A percentile compares a stretch with the other conserved stretches of the same genome.
These are phyloP conservation scores for Benitochromis conjunctus DNA, from an alignment of 2,113 vertebrate species.

Conservation along the genomic window DNA sequence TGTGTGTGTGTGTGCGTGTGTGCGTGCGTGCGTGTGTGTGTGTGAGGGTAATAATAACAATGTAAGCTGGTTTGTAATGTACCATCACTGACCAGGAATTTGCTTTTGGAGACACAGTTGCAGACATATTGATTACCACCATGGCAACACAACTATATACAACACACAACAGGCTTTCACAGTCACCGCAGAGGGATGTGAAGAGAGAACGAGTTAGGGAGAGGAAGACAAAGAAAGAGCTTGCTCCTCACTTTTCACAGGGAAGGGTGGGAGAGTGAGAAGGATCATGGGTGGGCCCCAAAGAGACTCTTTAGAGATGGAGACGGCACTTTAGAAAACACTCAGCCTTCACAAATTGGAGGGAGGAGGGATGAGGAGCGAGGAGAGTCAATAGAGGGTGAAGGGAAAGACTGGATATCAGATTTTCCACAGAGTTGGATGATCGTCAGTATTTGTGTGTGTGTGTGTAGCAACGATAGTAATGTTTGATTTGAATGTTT, in stretches of 20 bases:
- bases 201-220: not conserved
- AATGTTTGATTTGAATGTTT: slow-evolving; percentile 45
- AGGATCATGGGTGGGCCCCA: slow-evolving; percentile 56
- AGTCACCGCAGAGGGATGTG: not conserved
- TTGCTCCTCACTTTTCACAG: slow-evolving; percentile 46
- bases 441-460: not conserved
- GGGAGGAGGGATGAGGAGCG: slow-evolving; percentile 11
- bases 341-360: slow-evolving; percentile 52
- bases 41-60: slow-evolving; percentile 6
- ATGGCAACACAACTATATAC: slow-evolving; percentile 39
- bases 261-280: slow-evolving; percentile 21
- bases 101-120: slow-evolving; percentile 42
- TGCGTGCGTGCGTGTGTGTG: not conserved
- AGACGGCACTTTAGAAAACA: slow-evolving; percentile 56
- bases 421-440: slow-evolving; percentile 36
- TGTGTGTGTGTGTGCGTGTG: not conserved
- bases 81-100: slow-evolving; percentile 35
- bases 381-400: slow-evolving; percentile 26
- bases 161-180: slow-evolving; percentile 25
- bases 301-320: slow-evolving; percentile 45
- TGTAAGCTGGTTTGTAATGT: not conserved
- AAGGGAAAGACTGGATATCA: slow-evolving; percentile 44
- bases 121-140: slow-evolving; percentile 53
- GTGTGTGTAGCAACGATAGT: not conserved
- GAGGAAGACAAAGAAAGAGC: not conserved